phyloP scores from a whole-genome alignment of 2,113 vertebrate species.

The Sinocyclocheilus maitianheensis region DNA sequence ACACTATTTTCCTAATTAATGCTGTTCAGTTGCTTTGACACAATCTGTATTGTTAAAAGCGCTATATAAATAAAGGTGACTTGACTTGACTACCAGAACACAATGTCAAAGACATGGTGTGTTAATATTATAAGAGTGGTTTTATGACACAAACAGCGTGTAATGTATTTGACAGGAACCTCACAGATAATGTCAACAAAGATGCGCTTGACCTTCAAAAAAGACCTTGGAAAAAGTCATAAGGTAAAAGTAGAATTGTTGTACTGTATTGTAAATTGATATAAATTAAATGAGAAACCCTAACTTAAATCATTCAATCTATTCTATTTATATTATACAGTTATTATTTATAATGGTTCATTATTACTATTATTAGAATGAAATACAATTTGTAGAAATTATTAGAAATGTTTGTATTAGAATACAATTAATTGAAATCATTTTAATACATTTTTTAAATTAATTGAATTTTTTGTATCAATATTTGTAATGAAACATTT shows the following conservation, averaged over 20 bases:
- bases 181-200: not conserved
- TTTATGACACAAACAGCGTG: slow-evolving; percentile 12
- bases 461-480: no score
- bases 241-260: not conserved
- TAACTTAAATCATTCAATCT: not conserved
- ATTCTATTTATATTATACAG: not conserved
- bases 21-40: no score
- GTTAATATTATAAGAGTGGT: slow-evolving; percentile 1
- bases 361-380: no score
- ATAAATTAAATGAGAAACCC: not conserved
- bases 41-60: no score
- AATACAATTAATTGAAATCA: no score
- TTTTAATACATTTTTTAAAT: no score
- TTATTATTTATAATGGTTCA: no score
- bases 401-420: no score
- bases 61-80: no score
- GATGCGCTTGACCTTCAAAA: not conserved
- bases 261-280: not conserved
- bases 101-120: slow-evolving; percentile 23
- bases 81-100: not conserved
- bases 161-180: slow-evolving; percentile 23
- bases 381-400: no score
- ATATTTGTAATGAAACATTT: no score
- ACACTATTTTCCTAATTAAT: no score
- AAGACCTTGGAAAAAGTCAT: not conserved